Conservation (phyloP, 2,113 vertebrate species). For the Odocoileus hemionus region DNA sequence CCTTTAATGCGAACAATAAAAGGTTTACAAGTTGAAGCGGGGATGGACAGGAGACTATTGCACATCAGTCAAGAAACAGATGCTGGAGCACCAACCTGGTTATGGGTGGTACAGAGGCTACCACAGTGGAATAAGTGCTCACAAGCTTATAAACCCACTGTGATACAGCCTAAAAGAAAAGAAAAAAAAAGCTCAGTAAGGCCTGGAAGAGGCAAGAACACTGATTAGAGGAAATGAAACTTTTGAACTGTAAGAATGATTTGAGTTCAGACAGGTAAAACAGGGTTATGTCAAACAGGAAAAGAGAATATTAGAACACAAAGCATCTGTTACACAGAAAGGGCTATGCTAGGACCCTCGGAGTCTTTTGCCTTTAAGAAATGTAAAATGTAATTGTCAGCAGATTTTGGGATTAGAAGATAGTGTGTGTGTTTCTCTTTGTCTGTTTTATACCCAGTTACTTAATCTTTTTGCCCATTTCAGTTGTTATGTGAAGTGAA, state of each 20-base stretch:
- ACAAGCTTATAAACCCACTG: not conserved
- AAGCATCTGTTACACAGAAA: not conserved
- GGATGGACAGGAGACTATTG: not conserved
- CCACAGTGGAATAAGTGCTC: not conserved
- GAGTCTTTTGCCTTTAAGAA: constrained; percentile 4
- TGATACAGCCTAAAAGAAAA: not conserved
- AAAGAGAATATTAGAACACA: not conserved
- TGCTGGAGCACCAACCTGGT: not conserved
- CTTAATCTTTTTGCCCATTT: not conserved
- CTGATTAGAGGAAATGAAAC: not conserved
- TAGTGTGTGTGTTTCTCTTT: not conserved
- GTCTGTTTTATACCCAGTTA: not conserved
- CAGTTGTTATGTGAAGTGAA: not conserved
- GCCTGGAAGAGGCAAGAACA: not conserved
- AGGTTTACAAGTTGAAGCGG: not conserved
- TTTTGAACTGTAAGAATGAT: not conserved
- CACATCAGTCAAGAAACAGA: not conserved
- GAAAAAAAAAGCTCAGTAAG: not conserved
- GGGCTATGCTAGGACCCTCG: not conserved
- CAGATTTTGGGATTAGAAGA: not conserved
- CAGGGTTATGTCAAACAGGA: not conserved
- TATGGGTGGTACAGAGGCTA: not conserved
- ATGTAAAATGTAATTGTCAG: not conserved
- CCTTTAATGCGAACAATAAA: not conserved
- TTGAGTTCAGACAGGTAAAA: not conserved